Evolutionary conservation across 2,888 invertebrate species (phyloP).

Genomic region (Lacanobia wlatinum): DNA sequence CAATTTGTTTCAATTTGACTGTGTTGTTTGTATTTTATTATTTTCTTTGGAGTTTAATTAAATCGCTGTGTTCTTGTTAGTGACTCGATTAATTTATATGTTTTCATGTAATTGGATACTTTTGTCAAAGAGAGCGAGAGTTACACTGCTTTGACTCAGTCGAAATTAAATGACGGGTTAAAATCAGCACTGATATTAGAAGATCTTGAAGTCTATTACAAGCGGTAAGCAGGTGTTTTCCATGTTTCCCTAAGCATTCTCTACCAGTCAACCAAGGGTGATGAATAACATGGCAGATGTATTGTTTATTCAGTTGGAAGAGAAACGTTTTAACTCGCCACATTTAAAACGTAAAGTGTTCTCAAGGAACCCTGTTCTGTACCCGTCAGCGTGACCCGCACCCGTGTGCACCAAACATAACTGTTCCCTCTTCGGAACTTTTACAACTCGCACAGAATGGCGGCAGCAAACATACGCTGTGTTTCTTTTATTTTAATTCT

Average conservation of each 20-base stretch:
- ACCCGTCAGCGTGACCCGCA: neutral
- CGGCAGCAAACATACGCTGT: conserved; percentile 8
- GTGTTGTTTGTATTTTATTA: conserved; percentile 40
- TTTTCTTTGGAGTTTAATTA: conserved; percentile 49
- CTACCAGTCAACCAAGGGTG: neutral
- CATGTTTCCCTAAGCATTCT: too few species aligned
- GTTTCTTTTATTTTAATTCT: conserved; percentile 30
- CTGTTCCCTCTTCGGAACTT: conserved; percentile 19
- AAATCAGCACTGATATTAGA: neutral
- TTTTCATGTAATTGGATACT: conserved; percentile 27
- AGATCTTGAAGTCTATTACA: neutral
- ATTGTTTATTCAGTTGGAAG: too few species aligned
- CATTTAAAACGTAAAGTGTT: conserved; percentile 3
- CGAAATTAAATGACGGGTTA: conserved; percentile 17
- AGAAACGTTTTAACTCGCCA: neutral
- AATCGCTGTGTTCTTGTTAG: conserved; percentile 41
- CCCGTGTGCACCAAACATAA: conserved; percentile 13
- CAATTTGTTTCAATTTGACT: conserved; percentile 55
- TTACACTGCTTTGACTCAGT: neutral
- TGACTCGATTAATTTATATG: conserved; percentile 28
- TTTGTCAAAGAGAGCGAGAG: neutral
- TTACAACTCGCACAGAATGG: conserved; percentile 21
- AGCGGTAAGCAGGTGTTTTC: neutral
- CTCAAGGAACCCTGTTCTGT: conserved; percentile 10
- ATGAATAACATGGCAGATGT: too few species aligned